phyloP scores from a whole-genome alignment of 2,888 invertebrate species.

The Meloe dianella region DNA sequence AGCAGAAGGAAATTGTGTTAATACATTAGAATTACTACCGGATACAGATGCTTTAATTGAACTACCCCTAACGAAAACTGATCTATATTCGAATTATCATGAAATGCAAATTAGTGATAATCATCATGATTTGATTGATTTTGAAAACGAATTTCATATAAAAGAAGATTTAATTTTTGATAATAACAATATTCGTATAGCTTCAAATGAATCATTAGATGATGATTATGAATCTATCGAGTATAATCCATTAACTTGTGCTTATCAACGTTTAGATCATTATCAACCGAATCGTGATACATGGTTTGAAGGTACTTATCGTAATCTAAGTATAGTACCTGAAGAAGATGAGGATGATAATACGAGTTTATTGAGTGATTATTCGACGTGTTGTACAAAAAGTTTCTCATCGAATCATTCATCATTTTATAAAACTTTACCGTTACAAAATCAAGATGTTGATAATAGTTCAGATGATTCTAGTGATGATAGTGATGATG shows the following conservation, averaged over 20 bases:
- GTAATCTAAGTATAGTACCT: slow-evolving; percentile 58
- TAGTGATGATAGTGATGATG: slow-evolving; percentile 48
- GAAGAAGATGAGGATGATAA: slow-evolving; percentile 58
- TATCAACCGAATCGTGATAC: slow-evolving; percentile 46
- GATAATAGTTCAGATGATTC: slow-evolving; percentile 25
- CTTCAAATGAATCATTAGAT: slow-evolving; percentile 50
- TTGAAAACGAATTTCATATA: slow-evolving; percentile 38
- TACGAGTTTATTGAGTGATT: slow-evolving; percentile 47
- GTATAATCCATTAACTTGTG: slow-evolving; percentile 38
- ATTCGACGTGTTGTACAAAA: slow-evolving; percentile 36
- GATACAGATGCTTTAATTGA: slow-evolving; percentile 57
- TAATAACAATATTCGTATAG: slow-evolving; percentile 34
- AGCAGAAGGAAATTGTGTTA: slow-evolving; percentile 44
- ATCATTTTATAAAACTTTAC: slow-evolving; percentile 21
- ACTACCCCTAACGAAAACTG: slow-evolving; percentile 56
- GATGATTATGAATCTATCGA: slow-evolving; percentile 54
- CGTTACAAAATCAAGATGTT: slow-evolving; percentile 12
- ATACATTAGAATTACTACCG: slow-evolving; percentile 54
- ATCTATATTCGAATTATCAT: slow-evolving; percentile 52
- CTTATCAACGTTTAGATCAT: slow-evolving; percentile 39
- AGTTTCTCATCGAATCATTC: slow-evolving; percentile 24
- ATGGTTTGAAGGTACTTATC: slow-evolving; percentile 58
- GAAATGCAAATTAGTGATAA: slow-evolving; percentile 45
- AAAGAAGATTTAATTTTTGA: slow-evolving; percentile 34
- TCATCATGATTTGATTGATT: slow-evolving; percentile 46